These are phyloP conservation scores for Crossaster papposus DNA, from an alignment of 53 echinoderm and acorn worm species.

Conservation along the genomic window DNA sequence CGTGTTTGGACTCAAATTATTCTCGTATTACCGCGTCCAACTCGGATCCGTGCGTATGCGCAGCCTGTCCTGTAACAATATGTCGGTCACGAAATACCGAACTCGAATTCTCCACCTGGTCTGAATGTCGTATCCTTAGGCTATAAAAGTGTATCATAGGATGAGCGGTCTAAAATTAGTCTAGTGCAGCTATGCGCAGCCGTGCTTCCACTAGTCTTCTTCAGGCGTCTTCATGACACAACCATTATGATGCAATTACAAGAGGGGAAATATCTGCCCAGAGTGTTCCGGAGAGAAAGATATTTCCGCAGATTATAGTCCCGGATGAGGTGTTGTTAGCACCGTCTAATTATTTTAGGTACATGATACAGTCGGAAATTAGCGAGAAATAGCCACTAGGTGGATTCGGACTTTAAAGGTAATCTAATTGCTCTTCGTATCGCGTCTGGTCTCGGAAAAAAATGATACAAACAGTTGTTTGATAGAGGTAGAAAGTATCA, in stretches of 20 bases:
- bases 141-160: not conserved
- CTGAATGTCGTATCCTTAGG: not conserved
- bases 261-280: not conserved
- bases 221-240: not conserved
- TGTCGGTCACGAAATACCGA: slow-evolving; percentile 45
- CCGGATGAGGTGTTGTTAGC: not conserved
- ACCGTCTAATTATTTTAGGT: not conserved
- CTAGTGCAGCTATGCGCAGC: not conserved
- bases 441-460: not conserved
- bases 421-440: not conserved
- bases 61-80: slow-evolving; percentile 13
- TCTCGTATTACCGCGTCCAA: not conserved
- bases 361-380: not conserved
- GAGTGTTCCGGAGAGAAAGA: not conserved
- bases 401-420: not conserved
- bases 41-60: not conserved
- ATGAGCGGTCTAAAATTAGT: not conserved
- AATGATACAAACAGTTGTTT: too few relatives aligned
- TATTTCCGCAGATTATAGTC: not conserved
- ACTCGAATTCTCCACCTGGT: slow-evolving; percentile 1
- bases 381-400: not conserved
- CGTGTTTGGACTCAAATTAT: slow-evolving; percentile 35
- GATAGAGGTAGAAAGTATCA: too few relatives aligned
- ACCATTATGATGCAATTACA: not conserved
- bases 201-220: not conserved